Base-by-base conservation (phyloP, 2,113 vertebrate species). In the Puma concolor region DNA sequence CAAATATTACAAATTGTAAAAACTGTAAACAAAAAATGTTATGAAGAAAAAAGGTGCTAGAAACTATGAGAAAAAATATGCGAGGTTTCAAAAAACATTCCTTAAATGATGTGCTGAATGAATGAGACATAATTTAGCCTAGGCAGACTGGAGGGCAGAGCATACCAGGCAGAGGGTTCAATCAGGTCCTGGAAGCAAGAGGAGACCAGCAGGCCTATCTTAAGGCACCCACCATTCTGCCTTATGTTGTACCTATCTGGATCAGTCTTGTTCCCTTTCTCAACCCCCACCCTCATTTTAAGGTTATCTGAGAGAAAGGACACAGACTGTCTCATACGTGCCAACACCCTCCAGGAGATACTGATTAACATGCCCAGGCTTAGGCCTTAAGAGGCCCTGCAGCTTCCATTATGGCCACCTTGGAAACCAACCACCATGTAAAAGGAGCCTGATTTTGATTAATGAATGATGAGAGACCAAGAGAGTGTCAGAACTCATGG, bases 21-120 rank as follows among this genome's bases (percentile, higher is more conserved):
- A 91, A 95, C 80, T 84, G 85, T 38, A 92, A 80, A 89, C 52
- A 71, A 90, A 92, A 76, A 89, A 69, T 54, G 44, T 33, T 85
- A 50, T 29, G 69, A 95, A 88, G 52, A 63, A 88, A 31, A 90
- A 88, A 94, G 80, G 66, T 27, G 19, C 66, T 63, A 79, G 36
- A 77, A 85, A 64, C 54, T 31, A 83, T 44, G 71, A 95, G 21
- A 71, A 72, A 92, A 98, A 81, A 25, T 16, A 38, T 79, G 83
- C 12, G 12, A 94, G 76, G 66, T 23, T 69, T 81, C 36, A 86
- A 86, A 71, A 95, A 97, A 72, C 60, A 88, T 50, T 52, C 67
- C 17, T 96, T 36, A 69, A 54, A 52, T 60, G 48, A 69, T 69
- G 13, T 36, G 93, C 89, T 88, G 52, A 57, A 2, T 64, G 48